Conservation (phyloP, 2,888 invertebrate genomes). For the Nowickia ferox region DNA sequence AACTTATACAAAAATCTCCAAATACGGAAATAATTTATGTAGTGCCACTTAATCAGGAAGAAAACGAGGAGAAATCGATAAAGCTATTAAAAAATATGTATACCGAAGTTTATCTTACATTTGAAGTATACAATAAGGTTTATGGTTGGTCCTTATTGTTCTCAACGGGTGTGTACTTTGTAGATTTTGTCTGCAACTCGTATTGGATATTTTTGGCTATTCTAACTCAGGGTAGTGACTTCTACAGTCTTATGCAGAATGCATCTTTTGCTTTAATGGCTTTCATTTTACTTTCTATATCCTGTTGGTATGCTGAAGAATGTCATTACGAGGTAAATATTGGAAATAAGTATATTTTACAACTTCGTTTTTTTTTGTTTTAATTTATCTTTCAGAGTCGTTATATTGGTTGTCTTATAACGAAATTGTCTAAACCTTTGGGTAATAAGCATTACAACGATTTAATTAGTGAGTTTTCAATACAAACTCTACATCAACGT, state of each 20-base stretch:
- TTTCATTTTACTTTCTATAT: slow-evolving; percentile 72
- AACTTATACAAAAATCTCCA: not conserved
- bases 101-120: slow-evolving; percentile 77
- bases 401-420: slow-evolving; percentile 80
- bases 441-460: slow-evolving; percentile 81
- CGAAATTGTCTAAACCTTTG: slow-evolving; percentile 79
- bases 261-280: slow-evolving; percentile 73
- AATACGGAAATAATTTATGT: slow-evolving; percentile 35
- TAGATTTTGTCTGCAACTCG: slow-evolving; percentile 79
- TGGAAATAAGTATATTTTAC: slow-evolving; percentile 15
- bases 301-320: slow-evolving; percentile 80
- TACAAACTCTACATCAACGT: slow-evolving; percentile 81
- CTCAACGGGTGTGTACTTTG: slow-evolving; percentile 77
- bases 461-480: slow-evolving; percentile 80
- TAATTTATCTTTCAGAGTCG: slow-evolving; percentile 77
- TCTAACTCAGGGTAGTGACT: slow-evolving; percentile 37
- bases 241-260: slow-evolving; percentile 59
- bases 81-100: slow-evolving; percentile 77
- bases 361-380: not conserved
- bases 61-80: slow-evolving; percentile 72
- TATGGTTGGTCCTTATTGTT: slow-evolving; percentile 81
- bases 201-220: slow-evolving; percentile 77
- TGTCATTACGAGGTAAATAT: slow-evolving; percentile 76
- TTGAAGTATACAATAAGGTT: slow-evolving; percentile 77
- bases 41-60: slow-evolving; percentile 7